Evolutionary conservation across 2,888 invertebrate species (phyloP).

Genomic region (Drosophila rubida): DNA sequence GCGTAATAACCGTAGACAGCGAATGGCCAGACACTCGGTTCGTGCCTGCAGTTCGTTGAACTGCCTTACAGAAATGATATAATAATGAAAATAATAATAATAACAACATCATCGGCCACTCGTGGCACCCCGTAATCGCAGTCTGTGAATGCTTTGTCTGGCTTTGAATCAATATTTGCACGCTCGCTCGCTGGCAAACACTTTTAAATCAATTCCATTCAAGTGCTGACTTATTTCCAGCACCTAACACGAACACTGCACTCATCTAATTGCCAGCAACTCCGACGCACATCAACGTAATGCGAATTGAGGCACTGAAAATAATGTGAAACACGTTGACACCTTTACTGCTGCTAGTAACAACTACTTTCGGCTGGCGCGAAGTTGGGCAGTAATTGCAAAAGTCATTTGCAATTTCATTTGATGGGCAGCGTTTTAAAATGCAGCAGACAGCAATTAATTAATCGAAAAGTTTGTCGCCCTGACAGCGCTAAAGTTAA

Average conservation of each 20-base stretch:
- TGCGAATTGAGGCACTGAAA: neutral
- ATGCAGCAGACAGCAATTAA: neutral
- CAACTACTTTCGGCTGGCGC: neutral
- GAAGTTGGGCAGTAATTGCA: too few species aligned
- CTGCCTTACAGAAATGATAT: slow-evolving; percentile 35
- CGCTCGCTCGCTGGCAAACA: neutral
- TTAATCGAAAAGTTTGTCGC: neutral
- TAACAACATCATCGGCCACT: slow-evolving; percentile 21
- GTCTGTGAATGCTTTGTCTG: slow-evolving; percentile 3
- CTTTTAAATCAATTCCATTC: slow-evolving; percentile 16
- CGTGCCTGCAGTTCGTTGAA: slow-evolving; percentile 69
- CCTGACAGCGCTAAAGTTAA: neutral
- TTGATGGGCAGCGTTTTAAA: neutral
- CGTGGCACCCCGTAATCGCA: too few species aligned
- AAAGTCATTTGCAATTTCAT: neutral
- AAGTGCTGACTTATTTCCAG: slow-evolving; percentile 6
- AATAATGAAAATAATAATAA: slow-evolving; percentile 13
- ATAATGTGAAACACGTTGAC: neutral
- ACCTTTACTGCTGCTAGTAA: too few species aligned
- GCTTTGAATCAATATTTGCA: slow-evolving; percentile 21
- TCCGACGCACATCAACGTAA: too few species aligned
- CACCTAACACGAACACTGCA: neutral
- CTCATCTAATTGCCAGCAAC: slow-evolving; percentile 4
- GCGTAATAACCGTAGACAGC: slow-evolving; percentile 42
- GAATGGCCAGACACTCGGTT: slow-evolving; percentile 34